A percentile compares a stretch with the other conserved stretches of the same genome.
Evolutionary conservation across 2,113 vertebrate species (phyloP).

Genomic region (Egretta garzetta): DNA sequence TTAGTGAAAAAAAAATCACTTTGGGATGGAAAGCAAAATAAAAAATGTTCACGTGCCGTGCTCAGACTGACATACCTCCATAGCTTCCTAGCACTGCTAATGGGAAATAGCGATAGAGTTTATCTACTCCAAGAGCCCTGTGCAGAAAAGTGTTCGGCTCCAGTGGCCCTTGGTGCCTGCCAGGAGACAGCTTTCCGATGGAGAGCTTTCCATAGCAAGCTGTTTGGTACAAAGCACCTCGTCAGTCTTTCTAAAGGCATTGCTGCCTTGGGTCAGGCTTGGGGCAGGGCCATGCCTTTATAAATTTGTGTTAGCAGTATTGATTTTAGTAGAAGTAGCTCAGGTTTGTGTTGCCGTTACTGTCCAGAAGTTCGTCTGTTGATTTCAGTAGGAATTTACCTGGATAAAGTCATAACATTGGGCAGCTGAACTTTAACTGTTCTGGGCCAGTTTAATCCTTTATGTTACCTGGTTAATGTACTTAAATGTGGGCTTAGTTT

Average conservation of each 20-base stretch:
- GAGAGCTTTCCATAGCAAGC: not conserved
- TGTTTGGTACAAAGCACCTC: not conserved
- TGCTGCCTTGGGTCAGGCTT: not conserved
- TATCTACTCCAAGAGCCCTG: not conserved
- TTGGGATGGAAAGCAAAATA: not conserved
- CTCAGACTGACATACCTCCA: not conserved
- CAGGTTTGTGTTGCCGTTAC: not conserved
- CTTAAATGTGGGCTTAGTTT: not conserved
- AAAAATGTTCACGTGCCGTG: not conserved
- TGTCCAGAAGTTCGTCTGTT: not conserved
- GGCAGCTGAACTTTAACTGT: not conserved
- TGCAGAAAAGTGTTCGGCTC: rapidly evolving
- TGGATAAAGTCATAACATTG: not conserved
- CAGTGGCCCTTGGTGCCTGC: not conserved
- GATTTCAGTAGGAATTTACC: not conserved
- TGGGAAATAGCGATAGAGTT: not conserved
- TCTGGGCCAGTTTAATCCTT: not conserved
- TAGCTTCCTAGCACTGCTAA: not conserved
- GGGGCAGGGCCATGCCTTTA: not conserved
- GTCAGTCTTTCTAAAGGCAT: not conserved
- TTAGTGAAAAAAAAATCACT: not conserved
- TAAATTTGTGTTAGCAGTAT: not conserved
- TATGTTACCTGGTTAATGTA: not conserved
- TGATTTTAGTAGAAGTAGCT: not conserved
- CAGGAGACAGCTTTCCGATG: not conserved